Evolutionary conservation across 1,140 invertebrate species (phyloP).

Genomic region (Scaptomyza graminum): DNA sequence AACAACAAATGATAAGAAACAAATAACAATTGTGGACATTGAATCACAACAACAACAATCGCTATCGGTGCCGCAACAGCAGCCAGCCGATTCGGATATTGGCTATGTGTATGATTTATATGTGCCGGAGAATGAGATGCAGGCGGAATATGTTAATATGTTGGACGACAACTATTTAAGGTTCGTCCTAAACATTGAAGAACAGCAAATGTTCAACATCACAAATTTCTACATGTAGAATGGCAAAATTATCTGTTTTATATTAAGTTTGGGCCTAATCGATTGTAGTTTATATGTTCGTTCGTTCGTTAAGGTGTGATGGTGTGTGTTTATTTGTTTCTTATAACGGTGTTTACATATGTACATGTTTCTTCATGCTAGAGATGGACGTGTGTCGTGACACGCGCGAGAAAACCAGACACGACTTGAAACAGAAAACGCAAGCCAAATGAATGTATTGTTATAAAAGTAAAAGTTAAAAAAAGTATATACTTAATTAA

Average conservation of each 20-base stretch:
- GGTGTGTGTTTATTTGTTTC: neutral
- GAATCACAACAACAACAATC: conserved; percentile 44
- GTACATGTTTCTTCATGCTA: neutral
- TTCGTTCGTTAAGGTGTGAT: conserved; percentile 2
- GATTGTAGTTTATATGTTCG: conserved; percentile 3
- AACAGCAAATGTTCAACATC: conserved; percentile 70
- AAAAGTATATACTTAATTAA: too few relatives aligned
- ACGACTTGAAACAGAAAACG: neutral
- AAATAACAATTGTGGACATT: conserved; percentile 70
- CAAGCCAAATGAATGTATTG: neutral
- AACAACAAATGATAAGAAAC: conserved; percentile 5
- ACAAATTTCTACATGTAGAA: conserved; percentile 75
- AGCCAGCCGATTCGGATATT: conserved; percentile 73
- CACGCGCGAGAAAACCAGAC: neutral
- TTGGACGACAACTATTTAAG: conserved; percentile 83
- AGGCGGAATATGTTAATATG: conserved; percentile 74
- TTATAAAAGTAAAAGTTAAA: neutral
- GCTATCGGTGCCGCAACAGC: conserved; percentile 19
- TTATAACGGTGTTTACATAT: conserved; percentile 1
- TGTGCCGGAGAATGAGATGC: conserved; percentile 76
- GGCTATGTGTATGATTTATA: conserved; percentile 83
- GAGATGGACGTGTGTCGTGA: neutral
- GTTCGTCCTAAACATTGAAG: conserved; percentile 82
- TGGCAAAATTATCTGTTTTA: neutral
- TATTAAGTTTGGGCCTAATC: conserved; percentile 8